Conservation (phyloP, 2,888 invertebrate species). For the Horisme vitalbata region DNA sequence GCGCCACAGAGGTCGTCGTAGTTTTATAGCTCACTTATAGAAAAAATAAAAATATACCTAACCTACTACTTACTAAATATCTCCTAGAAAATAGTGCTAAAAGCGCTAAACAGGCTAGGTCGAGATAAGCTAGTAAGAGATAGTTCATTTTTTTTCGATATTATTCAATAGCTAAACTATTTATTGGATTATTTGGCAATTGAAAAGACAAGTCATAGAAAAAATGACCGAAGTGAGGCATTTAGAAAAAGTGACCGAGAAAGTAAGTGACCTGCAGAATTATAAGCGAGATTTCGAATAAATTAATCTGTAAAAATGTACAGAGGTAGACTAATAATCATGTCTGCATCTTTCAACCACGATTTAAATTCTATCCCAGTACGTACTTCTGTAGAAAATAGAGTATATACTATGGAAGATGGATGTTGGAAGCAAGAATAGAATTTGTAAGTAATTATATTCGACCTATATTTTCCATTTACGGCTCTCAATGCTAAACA, state of each 20-base stretch:
- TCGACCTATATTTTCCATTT: background rate
- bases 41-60: no score
- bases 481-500: no score
- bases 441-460: background rate
- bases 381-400: background rate
- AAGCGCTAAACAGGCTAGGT: no score
- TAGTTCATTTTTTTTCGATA: no score
- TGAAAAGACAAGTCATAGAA: no score
- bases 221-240: background rate
- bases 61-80: no score
- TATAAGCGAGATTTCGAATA: slow-evolving; percentile 6
- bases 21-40: no score
- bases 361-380: background rate
- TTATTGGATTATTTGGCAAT: no score
- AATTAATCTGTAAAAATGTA: background rate
- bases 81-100: no score
- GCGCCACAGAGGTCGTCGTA: no score
- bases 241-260: background rate
- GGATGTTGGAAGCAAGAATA: background rate
- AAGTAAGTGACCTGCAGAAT: slow-evolving; percentile 12
- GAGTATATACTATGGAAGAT: background rate
- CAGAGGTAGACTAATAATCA: background rate
- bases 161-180: no score
- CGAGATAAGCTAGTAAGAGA: no score
- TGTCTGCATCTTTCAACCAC: background rate